phyloP scores from a whole-genome alignment of 2,797 vertebrate genomes.

The Ictinia mississippiensis region DNA sequence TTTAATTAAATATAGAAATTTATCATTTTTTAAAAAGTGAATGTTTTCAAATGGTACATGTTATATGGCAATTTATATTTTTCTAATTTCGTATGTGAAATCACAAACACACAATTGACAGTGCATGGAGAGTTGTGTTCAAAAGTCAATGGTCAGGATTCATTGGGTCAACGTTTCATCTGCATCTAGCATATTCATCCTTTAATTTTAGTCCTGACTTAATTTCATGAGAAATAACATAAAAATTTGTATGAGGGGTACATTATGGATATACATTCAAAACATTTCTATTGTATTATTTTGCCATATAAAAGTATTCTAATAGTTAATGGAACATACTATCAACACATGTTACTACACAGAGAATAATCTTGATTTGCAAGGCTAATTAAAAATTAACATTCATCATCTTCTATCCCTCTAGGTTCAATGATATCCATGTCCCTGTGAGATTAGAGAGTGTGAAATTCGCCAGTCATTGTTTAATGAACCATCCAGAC shows the following conservation, averaged over 20 bases:
- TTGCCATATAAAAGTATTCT: neutral
- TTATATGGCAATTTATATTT: neutral
- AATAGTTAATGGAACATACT: neutral
- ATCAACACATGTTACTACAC: neutral
- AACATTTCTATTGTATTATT: neutral
- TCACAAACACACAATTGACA: fast-evolving
- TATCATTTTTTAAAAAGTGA: fast-evolving
- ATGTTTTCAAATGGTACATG: neutral
- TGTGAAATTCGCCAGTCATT: slow-evolving; percentile 99
- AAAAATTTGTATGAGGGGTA: neutral
- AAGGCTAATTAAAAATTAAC: slow-evolving; percentile 62
- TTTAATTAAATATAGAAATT: neutral
- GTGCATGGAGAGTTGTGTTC: neutral
- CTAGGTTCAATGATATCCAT: slow-evolving; percentile 98
- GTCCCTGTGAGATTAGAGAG: slow-evolving; percentile 98
- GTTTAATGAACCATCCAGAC: slow-evolving; percentile 99
- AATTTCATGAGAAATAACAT: neutral
- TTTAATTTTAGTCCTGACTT: neutral
- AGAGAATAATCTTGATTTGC: slow-evolving; percentile 30
- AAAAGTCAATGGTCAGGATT: neutral
- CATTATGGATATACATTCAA: neutral
- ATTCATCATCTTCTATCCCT: slow-evolving; percentile 39
- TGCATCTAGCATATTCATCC: fast-evolving
- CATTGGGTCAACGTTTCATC: neutral
- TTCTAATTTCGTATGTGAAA: neutral